Evolutionary conservation across 2,888 invertebrate species (phyloP).

Genomic region (Steinernema scapterisci): DNA sequence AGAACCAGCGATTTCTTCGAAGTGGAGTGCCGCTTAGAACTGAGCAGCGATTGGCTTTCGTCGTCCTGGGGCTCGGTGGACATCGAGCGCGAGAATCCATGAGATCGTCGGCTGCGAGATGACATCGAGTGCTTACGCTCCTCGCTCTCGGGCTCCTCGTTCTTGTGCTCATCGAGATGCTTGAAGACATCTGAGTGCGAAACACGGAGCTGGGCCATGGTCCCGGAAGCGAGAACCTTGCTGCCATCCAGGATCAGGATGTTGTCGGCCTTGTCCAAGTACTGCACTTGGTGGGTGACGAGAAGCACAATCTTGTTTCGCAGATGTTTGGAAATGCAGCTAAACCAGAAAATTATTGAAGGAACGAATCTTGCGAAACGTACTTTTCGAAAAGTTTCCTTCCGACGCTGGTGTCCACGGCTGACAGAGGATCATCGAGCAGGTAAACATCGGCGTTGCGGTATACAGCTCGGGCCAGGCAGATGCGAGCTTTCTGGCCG

Average conservation of each 20-base stretch:
- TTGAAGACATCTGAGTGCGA: slow-evolving; percentile 37
- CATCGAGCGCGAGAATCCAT: too few species aligned
- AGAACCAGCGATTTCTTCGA: slow-evolving; percentile 17
- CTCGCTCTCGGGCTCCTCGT: background rate
- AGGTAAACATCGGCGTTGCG: slow-evolving; percentile 81
- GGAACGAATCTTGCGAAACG: slow-evolving; percentile 26
- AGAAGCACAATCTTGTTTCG: slow-evolving; percentile 73
- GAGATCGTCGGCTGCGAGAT: too few species aligned
- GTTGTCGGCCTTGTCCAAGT: slow-evolving; percentile 70
- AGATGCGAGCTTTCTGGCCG: slow-evolving; percentile 80
- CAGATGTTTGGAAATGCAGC: slow-evolving; percentile 75
- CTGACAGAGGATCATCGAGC: slow-evolving; percentile 87
- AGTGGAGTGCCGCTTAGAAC: background rate
- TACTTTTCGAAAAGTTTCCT: slow-evolving; percentile 83
- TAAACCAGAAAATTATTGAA: slow-evolving; percentile 40
- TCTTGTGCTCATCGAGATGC: slow-evolving; percentile 34
- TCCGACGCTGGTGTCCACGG: slow-evolving; percentile 90
- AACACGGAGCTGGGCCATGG: slow-evolving; percentile 64
- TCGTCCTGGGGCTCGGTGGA: too few species aligned
- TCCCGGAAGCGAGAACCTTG: slow-evolving; percentile 62
- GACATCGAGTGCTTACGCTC: background rate
- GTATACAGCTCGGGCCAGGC: slow-evolving; percentile 72
- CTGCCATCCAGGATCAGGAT: slow-evolving; percentile 70
- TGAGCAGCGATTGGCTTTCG: too few species aligned
- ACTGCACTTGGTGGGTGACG: slow-evolving; percentile 83